phyloP scores from a whole-genome alignment of 2,888 invertebrate species.

The Eudasyphora cyanicolor region DNA sequence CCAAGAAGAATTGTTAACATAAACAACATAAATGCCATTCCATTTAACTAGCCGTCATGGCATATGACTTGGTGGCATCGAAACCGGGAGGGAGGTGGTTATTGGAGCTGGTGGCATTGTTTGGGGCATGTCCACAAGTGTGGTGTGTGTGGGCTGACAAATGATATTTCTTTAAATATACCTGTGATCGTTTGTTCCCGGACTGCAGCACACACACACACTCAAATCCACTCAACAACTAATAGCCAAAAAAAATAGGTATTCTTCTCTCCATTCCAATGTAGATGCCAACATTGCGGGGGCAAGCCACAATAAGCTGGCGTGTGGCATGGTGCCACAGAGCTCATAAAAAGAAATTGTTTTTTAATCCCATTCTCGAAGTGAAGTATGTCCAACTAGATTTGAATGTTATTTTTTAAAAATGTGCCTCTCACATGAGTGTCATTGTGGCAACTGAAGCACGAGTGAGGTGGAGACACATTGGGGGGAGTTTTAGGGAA shows the following conservation, averaged over 20 bases:
- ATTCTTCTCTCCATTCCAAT: background rate
- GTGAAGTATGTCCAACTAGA: background rate
- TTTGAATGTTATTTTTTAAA: constrained; percentile 22
- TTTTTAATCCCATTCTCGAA: constrained; percentile 1
- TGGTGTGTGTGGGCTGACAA: constrained; percentile 43
- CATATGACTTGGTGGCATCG: background rate
- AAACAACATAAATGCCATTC: background rate
- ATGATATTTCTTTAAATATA: constrained; percentile 33
- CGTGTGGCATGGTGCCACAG: background rate
- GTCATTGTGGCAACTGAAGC: background rate
- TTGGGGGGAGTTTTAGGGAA: background rate
- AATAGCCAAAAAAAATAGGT: background rate
- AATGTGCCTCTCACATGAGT: background rate
- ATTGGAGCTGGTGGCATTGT: background rate
- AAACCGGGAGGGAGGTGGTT: background rate
- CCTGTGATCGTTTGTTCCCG: background rate
- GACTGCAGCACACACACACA: too few species aligned
- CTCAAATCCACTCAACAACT: background rate
- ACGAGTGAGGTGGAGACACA: background rate
- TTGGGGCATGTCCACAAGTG: constrained; percentile 2
- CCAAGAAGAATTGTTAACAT: constrained; percentile 6
- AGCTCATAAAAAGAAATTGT: constrained; percentile 12
- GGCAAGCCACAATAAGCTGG: background rate
- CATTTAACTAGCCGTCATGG: background rate
- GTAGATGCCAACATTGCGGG: too few species aligned